Conservation (phyloP, 64 coral and sea anemone genomes). For the Astreopora myriophthalma region DNA sequence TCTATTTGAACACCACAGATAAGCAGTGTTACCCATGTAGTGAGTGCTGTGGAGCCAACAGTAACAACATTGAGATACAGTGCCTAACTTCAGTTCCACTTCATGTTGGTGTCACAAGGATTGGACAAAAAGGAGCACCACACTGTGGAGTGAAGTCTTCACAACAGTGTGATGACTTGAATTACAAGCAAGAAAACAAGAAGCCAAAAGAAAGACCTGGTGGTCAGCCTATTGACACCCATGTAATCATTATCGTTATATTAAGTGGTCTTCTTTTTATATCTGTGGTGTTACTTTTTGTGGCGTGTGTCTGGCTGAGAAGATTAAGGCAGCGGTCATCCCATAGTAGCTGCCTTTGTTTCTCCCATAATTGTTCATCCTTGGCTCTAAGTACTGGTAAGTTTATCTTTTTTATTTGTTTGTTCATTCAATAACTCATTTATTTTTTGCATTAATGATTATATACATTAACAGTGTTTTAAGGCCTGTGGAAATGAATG, state of each 20-base stretch:
- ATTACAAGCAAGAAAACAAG: background rate
- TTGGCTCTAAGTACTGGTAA: background rate
- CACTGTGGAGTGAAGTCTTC: background rate
- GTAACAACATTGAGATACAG: background rate
- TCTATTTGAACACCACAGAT: slow-evolving; percentile 14
- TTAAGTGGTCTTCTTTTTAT: background rate
- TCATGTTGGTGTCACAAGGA: background rate
- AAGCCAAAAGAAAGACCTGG: too few relatives aligned
- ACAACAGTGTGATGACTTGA: background rate
- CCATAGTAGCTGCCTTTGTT: background rate
- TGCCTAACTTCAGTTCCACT: background rate
- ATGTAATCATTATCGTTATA: background rate
- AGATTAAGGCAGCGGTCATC: background rate
- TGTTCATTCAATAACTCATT: too few relatives aligned
- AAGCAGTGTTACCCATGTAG: background rate
- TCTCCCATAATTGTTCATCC: background rate
- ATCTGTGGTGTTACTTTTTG: background rate
- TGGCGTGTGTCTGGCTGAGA: background rate
- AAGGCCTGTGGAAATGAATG: too few relatives aligned
- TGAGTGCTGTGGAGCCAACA: background rate
- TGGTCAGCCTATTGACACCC: background rate
- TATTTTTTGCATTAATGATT: too few relatives aligned
- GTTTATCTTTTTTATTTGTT: background rate
- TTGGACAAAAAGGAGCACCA: background rate
- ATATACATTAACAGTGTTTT: too few relatives aligned